Base-by-base conservation (phyloP, 2,797 vertebrate species). In the Halcyon badia region DNA sequence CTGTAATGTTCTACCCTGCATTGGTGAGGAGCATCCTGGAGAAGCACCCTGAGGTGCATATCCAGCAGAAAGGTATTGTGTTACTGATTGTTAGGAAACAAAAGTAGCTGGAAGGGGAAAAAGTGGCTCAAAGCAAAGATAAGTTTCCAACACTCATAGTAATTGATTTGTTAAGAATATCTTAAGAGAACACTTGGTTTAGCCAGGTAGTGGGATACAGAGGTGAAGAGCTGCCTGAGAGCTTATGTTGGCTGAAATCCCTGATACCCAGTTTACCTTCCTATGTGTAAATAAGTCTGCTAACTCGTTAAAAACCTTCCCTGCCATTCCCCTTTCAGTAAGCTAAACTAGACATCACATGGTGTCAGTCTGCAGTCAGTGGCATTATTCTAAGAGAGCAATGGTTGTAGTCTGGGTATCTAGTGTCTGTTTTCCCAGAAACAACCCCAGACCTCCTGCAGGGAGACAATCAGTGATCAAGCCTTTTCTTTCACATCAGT, bases 351-450 rank as follows among this genome's bases (percentile, higher is more conserved):
- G 72, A 12, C 14, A 28, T 79, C 21, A 6, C 22, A 3, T 10
- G 9, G 20, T 70, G 66, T 24, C 14, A 25, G 41, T 18, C 41
- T 44, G 11, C 66, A 31, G 3, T 73, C 22, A 2, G 71, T 49
- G 49, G 35, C 51, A 5, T 77, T 88, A 19, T 33, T 79, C 15
- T 54, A 28, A 42, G 79, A 48, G 52, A 12, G 22, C 0, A 0
- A 1, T 54, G 52, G 28, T 57, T n/a, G 26, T 26, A 75, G 61
- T 65, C 46, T 44, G 61, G 41, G 39, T 91, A 56, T 73, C 70
- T 84, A n/a, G 44, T 78, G 52, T 91, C 70, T 94, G 80, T 87
- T 95, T 95, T 94, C 39, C 42, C 68, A 90, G 83, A 35, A 93
- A 52, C 83, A 79, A 12, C 37, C 35, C 11, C 73, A 54, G 86